Base-by-base conservation (phyloP, 1,140 invertebrate species). In the Acromyrmex echinatior region DNA sequence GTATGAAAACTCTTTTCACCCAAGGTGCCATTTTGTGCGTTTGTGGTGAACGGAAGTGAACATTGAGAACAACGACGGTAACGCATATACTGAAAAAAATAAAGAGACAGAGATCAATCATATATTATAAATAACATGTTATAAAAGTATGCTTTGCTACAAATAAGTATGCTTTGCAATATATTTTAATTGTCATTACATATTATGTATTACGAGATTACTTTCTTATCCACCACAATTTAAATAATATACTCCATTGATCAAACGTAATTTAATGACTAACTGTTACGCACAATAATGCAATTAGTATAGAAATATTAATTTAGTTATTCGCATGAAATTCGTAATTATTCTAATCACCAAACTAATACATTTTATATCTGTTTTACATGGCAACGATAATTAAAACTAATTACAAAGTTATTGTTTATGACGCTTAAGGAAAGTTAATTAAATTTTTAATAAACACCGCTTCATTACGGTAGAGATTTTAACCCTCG, bases 1-100 rank as follows among this genome's bases (percentile, higher is more conserved):
- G 98, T 70, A 99, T 98, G 94, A 99, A 99, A 56, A 99, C 97
- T 80, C 98, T 96, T 82, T 98, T 97, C 18, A 99, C 98, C 98
- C 98, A 99, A 0, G 98, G 98, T 21, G 98, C 97, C 98, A 99
- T 99, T 94, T 97, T 97, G 95, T 99, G 98, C 10, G 98, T 99
- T 93, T 99, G 98, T 10, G 99, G 98, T 51, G 98, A 99, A 56
- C 99, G 97, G 94, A 99, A 99, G 95, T 99, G 98, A 39, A 99
- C 97, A 95, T 99, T 99, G 56, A 99, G 96, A 10, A 99, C 99
- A 87, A 99, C 97, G 81, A 99, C 99, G n/a, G 99, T 99, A 85
- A 99, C 98, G 94, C 99, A 99, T 96, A 99, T 99, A 96, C 98
- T 98, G 96, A 96, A 96, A 86, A 80, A 56, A 71, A 45, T 62